phyloP scores from a whole-genome alignment of 2,888 invertebrate species.

The Ferdinandea cuprea region DNA sequence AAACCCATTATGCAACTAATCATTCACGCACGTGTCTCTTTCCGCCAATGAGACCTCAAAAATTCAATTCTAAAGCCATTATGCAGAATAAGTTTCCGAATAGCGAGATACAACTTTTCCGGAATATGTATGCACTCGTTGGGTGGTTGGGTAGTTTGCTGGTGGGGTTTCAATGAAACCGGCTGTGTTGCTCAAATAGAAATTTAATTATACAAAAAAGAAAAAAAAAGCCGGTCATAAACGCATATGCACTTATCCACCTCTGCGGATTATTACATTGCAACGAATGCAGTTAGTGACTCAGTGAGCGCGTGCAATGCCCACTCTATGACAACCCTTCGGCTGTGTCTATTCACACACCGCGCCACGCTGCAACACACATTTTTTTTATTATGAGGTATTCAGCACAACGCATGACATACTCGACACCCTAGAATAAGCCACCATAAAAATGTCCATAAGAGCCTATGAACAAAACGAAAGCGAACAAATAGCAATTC shows the following conservation, averaged over 20 bases:
- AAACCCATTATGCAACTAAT: slow-evolving; percentile 34
- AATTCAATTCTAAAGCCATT: slow-evolving; percentile 34
- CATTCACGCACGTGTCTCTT: slow-evolving; percentile 7
- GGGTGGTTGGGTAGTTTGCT: too few relatives aligned
- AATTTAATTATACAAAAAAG: slow-evolving; percentile 59
- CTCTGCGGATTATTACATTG: slow-evolving; percentile 16
- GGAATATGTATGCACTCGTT: slow-evolving; percentile 26
- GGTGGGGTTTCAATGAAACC: slow-evolving; percentile 34
- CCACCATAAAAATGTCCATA: slow-evolving; percentile 27
- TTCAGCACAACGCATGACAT: slow-evolving; percentile 45
- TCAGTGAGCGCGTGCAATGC: slow-evolving; percentile 57
- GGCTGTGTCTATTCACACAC: slow-evolving; percentile 25
- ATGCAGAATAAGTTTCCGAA: slow-evolving; percentile 36
- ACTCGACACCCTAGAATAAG: slow-evolving; percentile 37
- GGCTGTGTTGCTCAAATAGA: slow-evolving; percentile 51
- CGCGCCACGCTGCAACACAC: background rate
- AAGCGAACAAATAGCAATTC: slow-evolving; percentile 38
- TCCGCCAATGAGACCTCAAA: slow-evolving; percentile 11
- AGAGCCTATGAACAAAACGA: slow-evolving; percentile 2
- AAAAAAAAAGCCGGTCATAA: slow-evolving; percentile 60
- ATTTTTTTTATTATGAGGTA: slow-evolving; percentile 29
- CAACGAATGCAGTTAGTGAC: slow-evolving; percentile 46
- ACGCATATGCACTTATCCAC: slow-evolving; percentile 34
- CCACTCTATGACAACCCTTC: slow-evolving; percentile 64
- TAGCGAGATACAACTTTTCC: slow-evolving; percentile 56